These are phyloP conservation scores for Punctoribates punctum DNA, from an alignment of 2,888 invertebrate genomes.

Conservation along the genomic window DNA sequence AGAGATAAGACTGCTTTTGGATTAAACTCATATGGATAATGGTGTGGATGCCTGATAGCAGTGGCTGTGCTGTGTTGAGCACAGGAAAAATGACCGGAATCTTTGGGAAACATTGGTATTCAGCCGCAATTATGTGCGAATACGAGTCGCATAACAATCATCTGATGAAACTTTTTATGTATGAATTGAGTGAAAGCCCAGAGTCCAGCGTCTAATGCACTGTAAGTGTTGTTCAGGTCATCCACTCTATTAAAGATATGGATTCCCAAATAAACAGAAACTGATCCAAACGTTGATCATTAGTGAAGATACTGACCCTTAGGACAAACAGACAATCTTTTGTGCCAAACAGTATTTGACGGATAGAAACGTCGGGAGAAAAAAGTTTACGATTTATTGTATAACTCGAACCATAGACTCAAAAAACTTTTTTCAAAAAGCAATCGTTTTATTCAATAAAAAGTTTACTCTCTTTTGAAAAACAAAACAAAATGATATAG, in stretches of 20 bases:
- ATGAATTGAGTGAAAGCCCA: neutral
- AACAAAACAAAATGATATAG: too few relatives aligned
- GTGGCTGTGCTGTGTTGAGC: too few relatives aligned
- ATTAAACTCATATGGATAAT: neutral
- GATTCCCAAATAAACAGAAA: slow-evolving; percentile 3
- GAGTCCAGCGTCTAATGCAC: neutral
- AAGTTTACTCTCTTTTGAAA: too few relatives aligned
- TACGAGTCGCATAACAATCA: slow-evolving; percentile 14
- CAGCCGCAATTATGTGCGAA: slow-evolving; percentile 1
- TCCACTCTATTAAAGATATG: slow-evolving; percentile 1
- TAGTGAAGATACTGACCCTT: slow-evolving; percentile 19
- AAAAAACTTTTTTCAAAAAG: too few relatives aligned
- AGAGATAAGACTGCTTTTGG: neutral
- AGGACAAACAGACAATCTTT: slow-evolving; percentile 7
- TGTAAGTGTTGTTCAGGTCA: neutral
- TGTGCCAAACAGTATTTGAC: neutral
- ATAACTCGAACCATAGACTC: too few relatives aligned
- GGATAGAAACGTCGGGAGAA: neutral
- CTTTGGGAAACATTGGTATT: neutral
- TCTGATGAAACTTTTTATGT: neutral
- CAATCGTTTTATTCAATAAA: too few relatives aligned
- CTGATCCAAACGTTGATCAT: slow-evolving; percentile 9
- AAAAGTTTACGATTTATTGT: neutral
- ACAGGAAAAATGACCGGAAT: slow-evolving; percentile 13
- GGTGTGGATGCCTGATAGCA: neutral